Evolutionary conservation across 2,113 vertebrate species (phyloP).

Genomic region (Myxocyprinus asiaticus): DNA sequence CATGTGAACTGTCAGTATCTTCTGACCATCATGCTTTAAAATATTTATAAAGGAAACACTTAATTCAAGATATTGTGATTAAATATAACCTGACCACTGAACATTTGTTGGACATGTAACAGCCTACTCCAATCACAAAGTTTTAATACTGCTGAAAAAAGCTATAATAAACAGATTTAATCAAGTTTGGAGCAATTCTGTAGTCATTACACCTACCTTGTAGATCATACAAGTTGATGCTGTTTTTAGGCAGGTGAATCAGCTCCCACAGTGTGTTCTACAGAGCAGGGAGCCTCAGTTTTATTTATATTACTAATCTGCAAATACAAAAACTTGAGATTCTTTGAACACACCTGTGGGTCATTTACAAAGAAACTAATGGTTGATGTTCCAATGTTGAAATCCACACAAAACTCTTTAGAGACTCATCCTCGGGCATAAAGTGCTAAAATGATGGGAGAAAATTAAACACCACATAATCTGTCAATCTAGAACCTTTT

Average conservation of each 20-base stretch:
- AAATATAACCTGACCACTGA: too few relatives aligned
- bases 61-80: too few relatives aligned
- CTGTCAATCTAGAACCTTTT: too few relatives aligned
- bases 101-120: too few relatives aligned
- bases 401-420: conserved; percentile 94
- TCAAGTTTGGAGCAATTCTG: not conserved
- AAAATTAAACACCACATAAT: too few relatives aligned
- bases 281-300: not conserved
- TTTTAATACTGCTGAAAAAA: not conserved
- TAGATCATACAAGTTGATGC: conserved; percentile 71
- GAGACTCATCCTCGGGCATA: conserved; percentile 82
- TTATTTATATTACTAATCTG: too few relatives aligned
- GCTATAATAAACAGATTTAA: not conserved
- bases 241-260: conserved; percentile 75
- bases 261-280: conserved; percentile 85
- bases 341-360: conserved; percentile 78
- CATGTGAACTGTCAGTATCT: conserved; percentile 70
- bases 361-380: conserved; percentile 86
- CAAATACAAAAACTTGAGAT: not conserved
- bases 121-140: not conserved
- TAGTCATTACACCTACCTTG: conserved; percentile 45
- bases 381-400: conserved; percentile 81
- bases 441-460: conserved; percentile 77
- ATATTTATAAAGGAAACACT: not conserved
- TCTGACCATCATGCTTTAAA: conserved; percentile 52